Conservation (phyloP, 2,113 vertebrate species). For the Calypte anna region DNA sequence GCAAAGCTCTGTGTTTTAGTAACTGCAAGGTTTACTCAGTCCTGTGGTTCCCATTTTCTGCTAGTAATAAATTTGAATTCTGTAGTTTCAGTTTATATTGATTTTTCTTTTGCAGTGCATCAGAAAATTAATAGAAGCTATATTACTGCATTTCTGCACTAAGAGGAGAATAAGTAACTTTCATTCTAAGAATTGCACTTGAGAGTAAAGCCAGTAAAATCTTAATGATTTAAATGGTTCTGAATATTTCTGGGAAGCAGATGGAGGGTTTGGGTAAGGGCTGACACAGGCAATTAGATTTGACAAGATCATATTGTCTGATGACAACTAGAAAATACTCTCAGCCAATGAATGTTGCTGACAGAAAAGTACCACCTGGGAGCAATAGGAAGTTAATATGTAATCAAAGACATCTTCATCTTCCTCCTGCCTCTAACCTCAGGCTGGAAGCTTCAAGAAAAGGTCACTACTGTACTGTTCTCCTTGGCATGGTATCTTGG, state of each 20-base stretch:
- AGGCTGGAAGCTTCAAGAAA: not conserved
- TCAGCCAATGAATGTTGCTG: not conserved
- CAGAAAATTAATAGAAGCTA: not conserved
- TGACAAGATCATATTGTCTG: not conserved
- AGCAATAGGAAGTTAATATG: not conserved
- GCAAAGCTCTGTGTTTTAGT: not conserved
- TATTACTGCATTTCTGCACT: not conserved
- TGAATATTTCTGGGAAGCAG: not conserved
- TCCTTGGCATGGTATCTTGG: not conserved
- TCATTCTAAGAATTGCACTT: not conserved
- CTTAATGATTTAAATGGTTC: not conserved
- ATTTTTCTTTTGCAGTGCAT: conserved; percentile 43
- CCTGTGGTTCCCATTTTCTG: not conserved
- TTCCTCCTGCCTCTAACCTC: not conserved
- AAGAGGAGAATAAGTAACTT: not conserved
- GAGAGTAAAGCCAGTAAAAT: not conserved
- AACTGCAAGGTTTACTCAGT: not conserved
- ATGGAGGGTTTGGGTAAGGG: not conserved
- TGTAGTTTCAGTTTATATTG: not conserved
- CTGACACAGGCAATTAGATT: not conserved
- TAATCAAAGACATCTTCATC: not conserved
- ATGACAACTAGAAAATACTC: not conserved
- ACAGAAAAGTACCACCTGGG: not conserved
- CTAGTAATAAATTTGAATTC: not conserved
- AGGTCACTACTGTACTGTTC: not conserved